Evolutionary conservation across 2,113 vertebrate species (phyloP).

Genomic region (Syrmaticus mikado): DNA sequence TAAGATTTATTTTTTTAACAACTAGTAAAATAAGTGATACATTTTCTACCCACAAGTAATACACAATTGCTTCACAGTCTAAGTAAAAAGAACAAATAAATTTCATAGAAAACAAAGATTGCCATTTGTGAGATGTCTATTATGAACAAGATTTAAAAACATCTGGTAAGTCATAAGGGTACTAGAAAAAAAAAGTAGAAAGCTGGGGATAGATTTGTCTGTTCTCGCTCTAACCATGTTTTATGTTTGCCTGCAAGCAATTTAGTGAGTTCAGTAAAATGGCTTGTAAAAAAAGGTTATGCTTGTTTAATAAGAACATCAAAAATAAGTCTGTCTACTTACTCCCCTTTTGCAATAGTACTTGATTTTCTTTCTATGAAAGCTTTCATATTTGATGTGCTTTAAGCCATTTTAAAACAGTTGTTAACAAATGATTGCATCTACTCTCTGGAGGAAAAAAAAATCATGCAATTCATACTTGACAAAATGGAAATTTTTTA

Average conservation of each 20-base stretch:
- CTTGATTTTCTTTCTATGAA: background rate
- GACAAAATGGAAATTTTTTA: conserved; percentile 24
- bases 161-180: background rate
- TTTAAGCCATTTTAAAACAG: background rate
- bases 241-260: background rate
- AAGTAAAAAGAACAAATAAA: background rate
- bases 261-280: background rate
- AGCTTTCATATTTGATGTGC: background rate
- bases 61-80: background rate
- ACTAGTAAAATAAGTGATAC: background rate
- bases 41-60: background rate
- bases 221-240: background rate
- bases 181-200: background rate
- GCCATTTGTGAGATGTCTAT: background rate
- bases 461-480: conserved; percentile 6
- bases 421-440: conserved; percentile 29
- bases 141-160: background rate
- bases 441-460: background rate
- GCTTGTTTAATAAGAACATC: background rate
- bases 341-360: background rate
- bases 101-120: background rate
- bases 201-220: background rate
- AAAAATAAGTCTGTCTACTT: background rate
- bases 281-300: background rate
- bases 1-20: background rate